Evolutionary conservation across 2,113 vertebrate species (phyloP).

Genomic region (Oreotrochilus melanogaster): DNA sequence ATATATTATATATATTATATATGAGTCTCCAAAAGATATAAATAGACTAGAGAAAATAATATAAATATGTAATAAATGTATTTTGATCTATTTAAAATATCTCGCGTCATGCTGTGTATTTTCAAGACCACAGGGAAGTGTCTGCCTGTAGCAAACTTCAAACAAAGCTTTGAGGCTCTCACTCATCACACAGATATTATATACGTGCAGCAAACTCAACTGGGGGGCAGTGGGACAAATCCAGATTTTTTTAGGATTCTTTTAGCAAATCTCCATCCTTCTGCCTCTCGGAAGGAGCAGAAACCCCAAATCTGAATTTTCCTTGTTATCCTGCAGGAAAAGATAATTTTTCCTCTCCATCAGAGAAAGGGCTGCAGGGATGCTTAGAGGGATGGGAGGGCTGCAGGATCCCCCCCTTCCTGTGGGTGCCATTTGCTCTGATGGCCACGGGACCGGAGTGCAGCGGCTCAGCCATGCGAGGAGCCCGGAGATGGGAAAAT

Average conservation of each 20-base stretch:
- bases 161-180: background rate
- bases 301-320: background rate
- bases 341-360: background rate
- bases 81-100: conserved; percentile 79
- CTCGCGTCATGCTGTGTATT: conserved; percentile 54
- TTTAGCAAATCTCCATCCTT: background rate
- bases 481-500: conserved; percentile 15
- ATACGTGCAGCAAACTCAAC: background rate
- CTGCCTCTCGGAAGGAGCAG: background rate
- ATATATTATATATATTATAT: too few species aligned
- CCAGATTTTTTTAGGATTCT: background rate
- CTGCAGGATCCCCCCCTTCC: background rate
- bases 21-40: conserved; percentile 74
- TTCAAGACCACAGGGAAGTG: conserved; percentile 15
- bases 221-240: background rate
- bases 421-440: background rate
- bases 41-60: conserved; percentile 73
- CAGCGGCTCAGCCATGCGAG: background rate
- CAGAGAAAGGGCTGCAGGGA: background rate
- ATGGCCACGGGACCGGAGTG: background rate
- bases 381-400: fast-evolving
- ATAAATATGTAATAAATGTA: conserved; percentile 80
- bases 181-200: background rate
- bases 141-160: background rate
- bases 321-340: background rate